phyloP scores from a whole-genome alignment of 2,797 vertebrate species.

The Zalophus californianus region DNA sequence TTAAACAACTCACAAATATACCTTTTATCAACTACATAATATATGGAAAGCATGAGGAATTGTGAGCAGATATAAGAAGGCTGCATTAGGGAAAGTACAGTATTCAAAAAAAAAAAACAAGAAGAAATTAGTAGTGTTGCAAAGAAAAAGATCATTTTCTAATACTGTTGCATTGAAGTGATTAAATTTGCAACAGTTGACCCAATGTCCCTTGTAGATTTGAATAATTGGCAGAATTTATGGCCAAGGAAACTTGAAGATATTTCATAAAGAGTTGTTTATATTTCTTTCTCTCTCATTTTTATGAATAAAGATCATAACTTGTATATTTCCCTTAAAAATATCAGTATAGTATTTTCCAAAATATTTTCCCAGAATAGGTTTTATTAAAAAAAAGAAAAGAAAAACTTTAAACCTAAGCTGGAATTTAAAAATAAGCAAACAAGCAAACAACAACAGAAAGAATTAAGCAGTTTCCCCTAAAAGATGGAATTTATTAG shows the following conservation, averaged over 20 bases:
- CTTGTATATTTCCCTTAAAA: background rate
- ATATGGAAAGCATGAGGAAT: background rate
- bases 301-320: background rate
- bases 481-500: background rate
- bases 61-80: background rate
- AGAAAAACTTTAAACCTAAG: background rate
- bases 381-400: background rate
- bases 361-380: conserved; percentile 38
- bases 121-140: background rate
- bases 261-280: background rate
- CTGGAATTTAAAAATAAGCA: background rate
- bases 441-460: background rate
- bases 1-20: background rate
- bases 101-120: background rate
- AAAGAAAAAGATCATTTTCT: background rate
- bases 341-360: background rate
- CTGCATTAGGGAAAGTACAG: background rate
- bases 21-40: background rate
- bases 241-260: background rate
- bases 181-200: background rate
- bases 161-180: background rate
- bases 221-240: background rate
- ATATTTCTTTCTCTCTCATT: background rate
- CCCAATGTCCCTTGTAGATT: background rate
- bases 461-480: background rate